Evolutionary conservation across 2,797 vertebrate species (phyloP).

Genomic region (Darevskia mixta): DNA sequence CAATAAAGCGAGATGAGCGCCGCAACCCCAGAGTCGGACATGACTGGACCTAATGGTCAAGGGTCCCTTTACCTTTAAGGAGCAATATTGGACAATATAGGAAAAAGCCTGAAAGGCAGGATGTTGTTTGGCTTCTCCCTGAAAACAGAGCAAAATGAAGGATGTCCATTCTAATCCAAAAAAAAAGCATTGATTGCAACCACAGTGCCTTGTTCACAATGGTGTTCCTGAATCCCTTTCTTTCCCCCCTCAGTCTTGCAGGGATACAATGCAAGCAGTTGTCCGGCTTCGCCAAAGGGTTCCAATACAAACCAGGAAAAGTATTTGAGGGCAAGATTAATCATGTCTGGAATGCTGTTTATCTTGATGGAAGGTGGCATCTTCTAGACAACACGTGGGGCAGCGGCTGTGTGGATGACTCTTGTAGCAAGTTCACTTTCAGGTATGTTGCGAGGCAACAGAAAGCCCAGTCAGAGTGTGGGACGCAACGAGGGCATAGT

Average conservation of each 20-base stretch:
- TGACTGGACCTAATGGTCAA: no score
- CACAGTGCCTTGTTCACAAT: neutral
- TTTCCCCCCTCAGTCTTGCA: conserved; percentile 72
- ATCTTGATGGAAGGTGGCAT: conserved; percentile 82
- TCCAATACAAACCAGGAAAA: conserved; percentile 75
- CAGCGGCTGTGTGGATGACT: conserved; percentile 74
- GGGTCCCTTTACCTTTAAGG: no score
- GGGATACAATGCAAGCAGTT: conserved; percentile 80
- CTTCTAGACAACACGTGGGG: conserved; percentile 87
- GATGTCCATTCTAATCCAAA: neutral
- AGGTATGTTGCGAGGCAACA: conserved; percentile 65
- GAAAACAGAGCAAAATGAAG: neutral
- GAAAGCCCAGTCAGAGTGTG: neutral
- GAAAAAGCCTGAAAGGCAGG: neutral
- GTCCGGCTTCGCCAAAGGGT: conserved; percentile 79
- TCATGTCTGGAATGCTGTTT: conserved; percentile 83
- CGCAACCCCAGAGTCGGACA: no score
- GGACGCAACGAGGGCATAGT: neutral
- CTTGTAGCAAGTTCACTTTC: conserved; percentile 79
- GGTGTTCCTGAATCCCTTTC: conserved; percentile 9
- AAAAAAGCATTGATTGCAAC: neutral
- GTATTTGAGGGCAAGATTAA: conserved; percentile 73
- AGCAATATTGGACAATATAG: neutral
- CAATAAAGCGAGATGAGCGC: no score
- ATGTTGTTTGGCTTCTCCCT: neutral